phyloP scores from a whole-genome alignment of 2,888 invertebrate genomes.

The Idaea dimidiata region DNA sequence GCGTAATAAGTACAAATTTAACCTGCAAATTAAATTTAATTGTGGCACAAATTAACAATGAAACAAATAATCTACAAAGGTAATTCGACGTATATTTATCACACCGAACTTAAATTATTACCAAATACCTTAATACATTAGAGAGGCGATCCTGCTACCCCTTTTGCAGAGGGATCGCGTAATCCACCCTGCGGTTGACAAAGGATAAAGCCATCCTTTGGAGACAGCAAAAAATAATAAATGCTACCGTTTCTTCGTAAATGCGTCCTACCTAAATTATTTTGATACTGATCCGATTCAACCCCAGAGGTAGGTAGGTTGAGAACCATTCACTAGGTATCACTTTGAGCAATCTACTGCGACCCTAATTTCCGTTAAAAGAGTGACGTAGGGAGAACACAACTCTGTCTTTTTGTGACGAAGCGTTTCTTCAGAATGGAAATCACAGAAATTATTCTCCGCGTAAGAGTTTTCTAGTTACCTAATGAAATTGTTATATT shows the following conservation, averaged over 20 bases:
- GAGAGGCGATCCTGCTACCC: not conserved
- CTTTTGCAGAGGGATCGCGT: not conserved
- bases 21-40: not conserved
- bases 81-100: slow-evolving; percentile 14
- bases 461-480: not conserved
- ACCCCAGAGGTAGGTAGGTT: slow-evolving; percentile 11
- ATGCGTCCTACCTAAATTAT: slow-evolving; percentile 25
- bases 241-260: slow-evolving; percentile 33
- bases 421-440: slow-evolving; percentile 13
- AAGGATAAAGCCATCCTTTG: slow-evolving; percentile 14
- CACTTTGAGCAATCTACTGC: slow-evolving; percentile 52
- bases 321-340: slow-evolving; percentile 49
- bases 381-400: slow-evolving; percentile 30
- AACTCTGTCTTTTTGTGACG: slow-evolving; percentile 26
- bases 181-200: slow-evolving; percentile 15
- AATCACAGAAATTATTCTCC: slow-evolving; percentile 3
- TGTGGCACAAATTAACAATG: not conserved
- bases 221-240: slow-evolving; percentile 11
- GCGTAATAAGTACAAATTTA: not conserved
- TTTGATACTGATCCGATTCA: slow-evolving; percentile 41
- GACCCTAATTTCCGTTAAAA: slow-evolving; percentile 51
- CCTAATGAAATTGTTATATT: not conserved
- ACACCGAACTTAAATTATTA: slow-evolving; percentile 20
- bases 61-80: not conserved
- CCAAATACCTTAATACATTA: slow-evolving; percentile 19